A percentile compares a stretch with the other conserved stretches of the same genome.
Evolutionary conservation across 2,797 vertebrate species (phyloP).

Genomic region (Epinephelus malabaricus): DNA sequence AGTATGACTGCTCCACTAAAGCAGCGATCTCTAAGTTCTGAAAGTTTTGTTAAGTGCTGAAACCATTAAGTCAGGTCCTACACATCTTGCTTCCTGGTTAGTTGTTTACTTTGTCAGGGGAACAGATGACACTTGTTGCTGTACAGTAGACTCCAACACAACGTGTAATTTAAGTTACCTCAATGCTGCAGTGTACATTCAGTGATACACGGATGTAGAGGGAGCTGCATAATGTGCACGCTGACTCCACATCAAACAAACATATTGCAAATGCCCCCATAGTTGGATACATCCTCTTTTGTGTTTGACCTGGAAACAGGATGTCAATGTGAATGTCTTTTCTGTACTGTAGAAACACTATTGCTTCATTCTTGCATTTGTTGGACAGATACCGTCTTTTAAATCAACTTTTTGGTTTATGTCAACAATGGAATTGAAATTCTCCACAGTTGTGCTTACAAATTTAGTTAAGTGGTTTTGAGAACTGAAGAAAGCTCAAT

Average conservation of each 20-base stretch:
- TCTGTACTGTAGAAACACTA: neutral
- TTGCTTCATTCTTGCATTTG: neutral
- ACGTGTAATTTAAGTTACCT: neutral
- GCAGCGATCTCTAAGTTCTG: neutral
- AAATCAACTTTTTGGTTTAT: neutral
- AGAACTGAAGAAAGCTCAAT: neutral
- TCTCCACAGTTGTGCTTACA: neutral
- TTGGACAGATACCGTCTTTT: neutral
- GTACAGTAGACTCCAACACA: neutral
- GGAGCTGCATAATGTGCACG: neutral
- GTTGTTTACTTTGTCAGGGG: neutral
- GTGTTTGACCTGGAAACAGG: neutral
- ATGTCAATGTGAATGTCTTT: neutral
- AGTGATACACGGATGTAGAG: neutral
- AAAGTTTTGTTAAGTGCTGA: neutral
- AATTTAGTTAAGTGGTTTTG: neutral
- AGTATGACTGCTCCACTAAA: neutral
- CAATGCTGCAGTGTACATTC: neutral
- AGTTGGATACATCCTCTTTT: neutral
- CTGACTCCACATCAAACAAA: constrained; percentile 9
- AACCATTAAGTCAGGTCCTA: neutral
- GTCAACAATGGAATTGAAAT: neutral
- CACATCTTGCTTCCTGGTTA: neutral
- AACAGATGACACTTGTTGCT: constrained; percentile 9
- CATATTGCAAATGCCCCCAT: neutral